Base-by-base conservation (phyloP, 2,888 invertebrate genomes). In the Stomorhina lunata region DNA sequence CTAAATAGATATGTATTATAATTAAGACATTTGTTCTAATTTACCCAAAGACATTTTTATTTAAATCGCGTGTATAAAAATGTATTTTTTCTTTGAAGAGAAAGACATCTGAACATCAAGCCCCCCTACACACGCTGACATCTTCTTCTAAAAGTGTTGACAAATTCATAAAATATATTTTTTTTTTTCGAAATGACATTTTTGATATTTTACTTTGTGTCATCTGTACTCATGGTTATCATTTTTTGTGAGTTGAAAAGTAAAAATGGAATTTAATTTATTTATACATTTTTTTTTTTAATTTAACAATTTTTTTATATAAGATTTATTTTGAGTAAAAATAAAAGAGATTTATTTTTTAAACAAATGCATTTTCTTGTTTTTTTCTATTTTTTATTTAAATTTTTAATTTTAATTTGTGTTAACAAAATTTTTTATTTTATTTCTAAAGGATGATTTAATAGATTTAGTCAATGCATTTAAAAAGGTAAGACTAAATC, bases 361-460 rank as follows among this genome's bases (percentile, higher is more conserved):
- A 2, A 1, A 25, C 15, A 17, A 34, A 10, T 34, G 34, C n/a
- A 34, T 34, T 22, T 50, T 50, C 25, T 20, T 48, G 22, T 25
- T 17, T 17, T 29, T n/a, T 34, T n/a, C 20, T 0, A 50, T 29
- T 55, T 34, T 7, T n/a, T 34, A 29, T 57, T 71, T 32, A 0
- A n/a, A 53, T 25, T 45, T 1, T 3, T 45, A 10, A 15, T 63
- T 5, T n/a, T 22, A 15, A 1, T 40, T 40, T 40, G 40, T 15
- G 5, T 40, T 40, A 15, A 15, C 6, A 15, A n/a, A 45, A 15
- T 40, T 5, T 66, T 48, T 12, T 6, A 2, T 29, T 37, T 4
- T 34, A 40, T 69, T 78, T 63, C 15, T n/a, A 34, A 53, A 45
- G 45, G 45, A 78, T 71, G 78, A 78, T 71, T 71, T 53, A 69